Conservation (phyloP, 2,113 vertebrate genomes). For the Ardeotis arabs region DNA sequence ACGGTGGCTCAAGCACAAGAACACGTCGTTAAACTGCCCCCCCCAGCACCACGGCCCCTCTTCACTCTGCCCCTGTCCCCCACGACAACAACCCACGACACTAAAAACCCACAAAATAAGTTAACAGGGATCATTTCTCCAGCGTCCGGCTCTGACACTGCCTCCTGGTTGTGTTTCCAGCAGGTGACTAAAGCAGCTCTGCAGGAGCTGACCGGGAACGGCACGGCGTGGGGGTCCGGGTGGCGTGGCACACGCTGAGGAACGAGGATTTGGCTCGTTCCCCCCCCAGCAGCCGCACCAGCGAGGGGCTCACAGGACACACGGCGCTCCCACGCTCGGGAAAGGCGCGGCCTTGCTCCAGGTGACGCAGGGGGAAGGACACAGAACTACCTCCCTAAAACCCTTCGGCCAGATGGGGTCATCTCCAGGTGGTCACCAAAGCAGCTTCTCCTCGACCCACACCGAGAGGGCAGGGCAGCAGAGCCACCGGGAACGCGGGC, state of each 20-base stretch:
- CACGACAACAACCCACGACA: neutral
- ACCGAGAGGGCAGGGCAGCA: neutral
- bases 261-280: rapidly evolving
- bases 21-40: neutral
- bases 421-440: neutral
- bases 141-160: neutral
- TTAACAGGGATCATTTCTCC: neutral
- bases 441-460: neutral
- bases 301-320: neutral
- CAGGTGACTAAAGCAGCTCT: neutral
- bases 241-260: rapidly evolving
- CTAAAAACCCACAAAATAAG: neutral
- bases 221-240: rapidly evolving
- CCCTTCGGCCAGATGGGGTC: neutral
- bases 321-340: rapidly evolving
- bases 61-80: neutral
- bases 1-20: neutral
- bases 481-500: neutral
- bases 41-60: neutral
- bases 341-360: neutral
- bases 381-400: neutral
- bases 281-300: neutral
- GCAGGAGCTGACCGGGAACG: neutral
- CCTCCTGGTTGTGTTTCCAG: neutral
- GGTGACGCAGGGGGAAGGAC: neutral